Base-by-base conservation (phyloP, 2,113 vertebrate species). In the Holacanthus passer region DNA sequence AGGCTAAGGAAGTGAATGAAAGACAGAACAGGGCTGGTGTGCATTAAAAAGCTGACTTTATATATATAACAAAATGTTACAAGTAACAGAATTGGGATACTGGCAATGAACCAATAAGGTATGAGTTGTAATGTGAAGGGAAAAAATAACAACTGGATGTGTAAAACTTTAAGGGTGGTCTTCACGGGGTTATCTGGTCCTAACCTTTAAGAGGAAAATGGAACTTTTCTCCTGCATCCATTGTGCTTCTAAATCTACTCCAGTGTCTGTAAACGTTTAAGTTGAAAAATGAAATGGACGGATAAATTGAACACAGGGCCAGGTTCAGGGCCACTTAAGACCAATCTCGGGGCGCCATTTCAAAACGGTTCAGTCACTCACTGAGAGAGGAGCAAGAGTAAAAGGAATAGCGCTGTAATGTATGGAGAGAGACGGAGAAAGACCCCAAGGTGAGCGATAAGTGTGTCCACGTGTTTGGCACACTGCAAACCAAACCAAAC, bases 381-480 rank as follows among this genome's bases (percentile, higher is more conserved):
- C 11, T 62, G 35, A 37, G 48, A 85, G 68, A 67, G 73, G 27
- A 76, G 76, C 14, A 17, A 65, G 35, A 74, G 53, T 16, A 29
- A 78, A 73, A 77, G 72, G 52, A 17, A 55, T 50, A 66, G 71
- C 7, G 0, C n/a, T 56, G 55, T 73, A 79, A 79, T 55, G 48
- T 67, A 80, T 66, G 50, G 48, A 78, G 76, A 68, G 76, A 83
- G 82, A 86, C 3, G 7, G 11, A 76, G 59, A 72, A 31, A 45
- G 73, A 90, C 88, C 87, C 69, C 76, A 81, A 91, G 91, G 87
- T 90, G 87, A 90, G 88, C 47, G n/a, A 50, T 92, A 92, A 92
- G 84, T 91, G 84, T 10, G 84, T 87, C 88, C 93, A 93, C 83
- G 85, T 92, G 89, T 94, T 93, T 85, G 85, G 84, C 85, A 73